These are phyloP conservation scores for Asteroscopus sphinx DNA, from an alignment of 2,888 invertebrate genomes.

Conservation along the genomic window DNA sequence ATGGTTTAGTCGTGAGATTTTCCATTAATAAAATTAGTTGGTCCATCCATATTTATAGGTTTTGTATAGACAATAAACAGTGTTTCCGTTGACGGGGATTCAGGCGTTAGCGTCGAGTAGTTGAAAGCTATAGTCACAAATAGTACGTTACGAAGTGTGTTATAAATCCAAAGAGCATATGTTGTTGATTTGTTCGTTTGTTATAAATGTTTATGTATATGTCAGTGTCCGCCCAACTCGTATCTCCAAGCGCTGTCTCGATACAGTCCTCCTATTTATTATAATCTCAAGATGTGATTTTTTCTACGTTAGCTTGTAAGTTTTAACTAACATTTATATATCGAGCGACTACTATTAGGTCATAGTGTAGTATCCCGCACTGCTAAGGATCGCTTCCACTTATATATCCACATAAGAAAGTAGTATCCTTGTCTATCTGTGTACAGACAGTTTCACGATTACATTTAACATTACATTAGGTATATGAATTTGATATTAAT, in stretches of 20 bases:
- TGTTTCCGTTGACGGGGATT: slow-evolving; percentile 25
- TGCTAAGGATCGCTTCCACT: slow-evolving; percentile 81
- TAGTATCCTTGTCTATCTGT: slow-evolving; percentile 71
- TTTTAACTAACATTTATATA: slow-evolving; percentile 75
- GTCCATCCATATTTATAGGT: slow-evolving; percentile 33
- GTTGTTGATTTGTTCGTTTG: slow-evolving; percentile 66
- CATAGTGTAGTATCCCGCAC: slow-evolving; percentile 65
- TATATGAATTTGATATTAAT: slow-evolving; percentile 71
- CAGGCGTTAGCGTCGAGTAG: slow-evolving; percentile 67
- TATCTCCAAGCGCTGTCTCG: slow-evolving; percentile 85
- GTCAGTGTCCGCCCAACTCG: slow-evolving; percentile 81
- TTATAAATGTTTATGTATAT: slow-evolving; percentile 58
- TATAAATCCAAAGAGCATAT: slow-evolving; percentile 83
- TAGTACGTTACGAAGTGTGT: slow-evolving; percentile 69
- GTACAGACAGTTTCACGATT: slow-evolving; percentile 63
- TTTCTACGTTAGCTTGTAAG: slow-evolving; percentile 82
- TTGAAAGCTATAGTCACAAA: slow-evolving; percentile 81
- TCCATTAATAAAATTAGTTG: slow-evolving; percentile 46
- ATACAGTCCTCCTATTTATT: slow-evolving; percentile 83
- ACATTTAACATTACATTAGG: slow-evolving; percentile 65
- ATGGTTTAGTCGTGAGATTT: slow-evolving; percentile 42
- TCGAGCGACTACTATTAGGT: slow-evolving; percentile 65
- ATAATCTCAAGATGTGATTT: slow-evolving; percentile 88
- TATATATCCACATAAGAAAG: slow-evolving; percentile 84
- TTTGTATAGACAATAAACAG: slow-evolving; percentile 22